These are phyloP conservation scores for Pagetopsis macropterus DNA, from an alignment of 2,797 vertebrate species.

Conservation along the genomic window DNA sequence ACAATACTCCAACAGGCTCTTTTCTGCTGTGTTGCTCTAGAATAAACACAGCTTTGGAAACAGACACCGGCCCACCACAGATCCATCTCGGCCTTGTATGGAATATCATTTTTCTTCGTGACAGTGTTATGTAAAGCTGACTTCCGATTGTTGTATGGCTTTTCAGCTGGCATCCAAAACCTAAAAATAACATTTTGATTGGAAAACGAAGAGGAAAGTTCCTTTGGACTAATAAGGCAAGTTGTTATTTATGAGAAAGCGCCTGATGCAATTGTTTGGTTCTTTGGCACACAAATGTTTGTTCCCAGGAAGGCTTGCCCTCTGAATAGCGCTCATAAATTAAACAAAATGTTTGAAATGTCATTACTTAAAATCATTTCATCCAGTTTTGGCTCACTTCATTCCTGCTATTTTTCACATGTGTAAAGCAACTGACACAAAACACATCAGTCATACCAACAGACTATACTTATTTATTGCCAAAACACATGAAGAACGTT, in stretches of 20 bases:
- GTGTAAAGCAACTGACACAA: slow-evolving; percentile 4
- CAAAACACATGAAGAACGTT: slow-evolving; percentile 55
- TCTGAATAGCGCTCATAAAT: not conserved
- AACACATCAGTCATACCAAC: slow-evolving; percentile 34
- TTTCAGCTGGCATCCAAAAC: slow-evolving; percentile 64
- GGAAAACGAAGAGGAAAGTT: slow-evolving; percentile 53
- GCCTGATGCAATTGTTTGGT: slow-evolving; percentile 50
- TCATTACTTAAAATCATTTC: slow-evolving; percentile 28
- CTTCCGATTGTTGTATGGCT: slow-evolving; percentile 65
- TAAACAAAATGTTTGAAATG: slow-evolving; percentile 43
- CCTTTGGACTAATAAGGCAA: slow-evolving; percentile 33
- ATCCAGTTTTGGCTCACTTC: slow-evolving; percentile 13
- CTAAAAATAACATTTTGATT: slow-evolving; percentile 73
- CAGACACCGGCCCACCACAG: slow-evolving; percentile 50
- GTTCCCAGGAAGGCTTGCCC: slow-evolving; percentile 20
- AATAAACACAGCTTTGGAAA: slow-evolving; percentile 77
- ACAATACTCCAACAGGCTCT: slow-evolving; percentile 66
- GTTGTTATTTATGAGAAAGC: slow-evolving; percentile 48
- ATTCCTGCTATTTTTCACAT: not conserved
- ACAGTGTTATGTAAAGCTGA: slow-evolving; percentile 75
- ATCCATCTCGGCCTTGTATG: slow-evolving; percentile 61
- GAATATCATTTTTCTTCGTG: slow-evolving; percentile 72
- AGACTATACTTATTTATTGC: slow-evolving; percentile 62
- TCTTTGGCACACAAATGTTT: slow-evolving; percentile 33
- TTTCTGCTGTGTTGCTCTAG: slow-evolving; percentile 66